Evolutionary conservation across 1,140 invertebrate genomes (phyloP).

Genomic region (Pararge aegeria): DNA sequence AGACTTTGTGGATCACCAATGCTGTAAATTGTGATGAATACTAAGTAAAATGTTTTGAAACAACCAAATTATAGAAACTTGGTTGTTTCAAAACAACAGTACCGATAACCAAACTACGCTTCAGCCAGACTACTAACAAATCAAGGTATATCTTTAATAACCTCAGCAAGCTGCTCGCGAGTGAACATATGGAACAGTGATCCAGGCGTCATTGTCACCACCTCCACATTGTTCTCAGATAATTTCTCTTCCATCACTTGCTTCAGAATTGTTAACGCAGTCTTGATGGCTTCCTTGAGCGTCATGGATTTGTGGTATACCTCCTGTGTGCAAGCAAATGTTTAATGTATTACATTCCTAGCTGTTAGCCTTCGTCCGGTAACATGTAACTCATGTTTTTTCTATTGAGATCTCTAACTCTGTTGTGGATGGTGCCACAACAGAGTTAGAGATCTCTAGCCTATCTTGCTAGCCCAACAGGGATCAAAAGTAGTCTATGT

Average conservation of each 20-base stretch:
- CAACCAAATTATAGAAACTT: too few species aligned
- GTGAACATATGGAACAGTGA: slow-evolving; percentile 94
- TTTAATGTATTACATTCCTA: not conserved
- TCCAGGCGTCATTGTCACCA: slow-evolving; percentile 93
- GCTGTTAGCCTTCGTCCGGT: too few species aligned
- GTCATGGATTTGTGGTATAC: slow-evolving; percentile 91
- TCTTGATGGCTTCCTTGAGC: slow-evolving; percentile 95
- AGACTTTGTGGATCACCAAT: too few species aligned
- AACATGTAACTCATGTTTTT: too few species aligned
- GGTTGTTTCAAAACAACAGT: too few species aligned
- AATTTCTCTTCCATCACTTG: slow-evolving; percentile 99
- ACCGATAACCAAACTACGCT: not conserved
- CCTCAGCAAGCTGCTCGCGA: slow-evolving; percentile 94
- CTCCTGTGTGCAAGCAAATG: slow-evolving; percentile 79
- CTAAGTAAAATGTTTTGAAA: too few species aligned
- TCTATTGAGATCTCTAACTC: too few species aligned
- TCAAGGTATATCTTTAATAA: slow-evolving; percentile 90
- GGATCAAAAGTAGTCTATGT: too few species aligned
- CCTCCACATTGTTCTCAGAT: slow-evolving; percentile 98
- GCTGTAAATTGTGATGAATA: too few species aligned
- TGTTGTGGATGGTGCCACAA: too few species aligned
- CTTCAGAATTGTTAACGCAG: slow-evolving; percentile 96
- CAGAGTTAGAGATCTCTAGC: too few species aligned
- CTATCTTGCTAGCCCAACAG: too few species aligned
- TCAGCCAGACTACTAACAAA: slow-evolving; percentile 7